These are phyloP conservation scores for Scaptomyza reducta DNA, from an alignment of 2,888 invertebrate genomes.

Conservation along the genomic window DNA sequence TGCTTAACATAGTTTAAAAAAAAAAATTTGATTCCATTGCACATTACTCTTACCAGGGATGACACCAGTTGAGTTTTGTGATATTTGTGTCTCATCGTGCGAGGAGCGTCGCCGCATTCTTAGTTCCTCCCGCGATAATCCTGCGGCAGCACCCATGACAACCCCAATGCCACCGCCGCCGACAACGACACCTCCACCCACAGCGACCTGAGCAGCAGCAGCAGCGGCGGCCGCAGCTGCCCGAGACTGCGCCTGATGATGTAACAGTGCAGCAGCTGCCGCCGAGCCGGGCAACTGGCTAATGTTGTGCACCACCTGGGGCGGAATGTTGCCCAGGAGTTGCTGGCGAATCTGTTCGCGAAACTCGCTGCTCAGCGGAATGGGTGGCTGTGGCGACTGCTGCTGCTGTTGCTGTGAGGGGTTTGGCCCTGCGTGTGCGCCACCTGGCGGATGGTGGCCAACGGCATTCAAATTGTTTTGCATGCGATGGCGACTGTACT, in stretches of 20 bases:
- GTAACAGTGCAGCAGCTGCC: constrained; percentile 82
- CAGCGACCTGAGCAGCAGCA: constrained; percentile 63
- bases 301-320: constrained; percentile 80
- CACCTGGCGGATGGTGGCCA: constrained; percentile 19
- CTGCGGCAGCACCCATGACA: constrained; percentile 39
- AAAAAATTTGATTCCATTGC: background rate
- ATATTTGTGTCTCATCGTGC: constrained; percentile 84
- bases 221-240: constrained; percentile 81
- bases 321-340: constrained; percentile 80
- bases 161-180: constrained; percentile 47
- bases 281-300: constrained; percentile 82
- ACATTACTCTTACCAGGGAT: constrained; percentile 78
- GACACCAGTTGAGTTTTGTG: constrained; percentile 73
- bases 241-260: constrained; percentile 83
- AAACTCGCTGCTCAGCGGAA: constrained; percentile 83
- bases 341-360: constrained; percentile 84
- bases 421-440: constrained; percentile 14
- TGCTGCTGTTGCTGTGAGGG: constrained; percentile 38
- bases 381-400: constrained; percentile 68
- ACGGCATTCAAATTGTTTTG: constrained; percentile 67
- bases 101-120: constrained; percentile 84
- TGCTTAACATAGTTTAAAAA: background rate
- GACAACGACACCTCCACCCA: constrained; percentile 41
- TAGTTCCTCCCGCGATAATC: constrained; percentile 83
- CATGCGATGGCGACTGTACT: constrained; percentile 84